Conservation (phyloP, 2,797 vertebrate species). For the Schizopygopsis malacanthus region DNA sequence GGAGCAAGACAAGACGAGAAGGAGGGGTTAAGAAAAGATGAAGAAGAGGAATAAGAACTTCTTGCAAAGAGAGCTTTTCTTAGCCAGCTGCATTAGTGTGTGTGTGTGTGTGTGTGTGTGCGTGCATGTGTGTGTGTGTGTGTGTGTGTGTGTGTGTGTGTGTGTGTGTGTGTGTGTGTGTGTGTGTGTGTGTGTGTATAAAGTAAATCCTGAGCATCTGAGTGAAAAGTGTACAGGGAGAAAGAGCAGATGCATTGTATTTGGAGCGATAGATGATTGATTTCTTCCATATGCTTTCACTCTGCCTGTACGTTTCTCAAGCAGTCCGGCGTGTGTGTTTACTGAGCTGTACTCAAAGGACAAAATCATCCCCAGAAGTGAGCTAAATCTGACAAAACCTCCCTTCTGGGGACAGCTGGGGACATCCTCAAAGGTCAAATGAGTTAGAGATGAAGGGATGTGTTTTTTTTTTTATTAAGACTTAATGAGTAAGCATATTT, state of each 20-base stretch:
- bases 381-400: slow-evolving; percentile 14
- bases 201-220: neutral
- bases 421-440: slow-evolving; percentile 1
- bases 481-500: neutral
- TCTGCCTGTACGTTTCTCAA: slow-evolving; percentile 4
- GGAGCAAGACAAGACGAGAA: slow-evolving; percentile 17
- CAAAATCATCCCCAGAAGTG: slow-evolving; percentile 7
- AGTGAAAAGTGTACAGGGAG: slow-evolving; percentile 6
- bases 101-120: neutral
- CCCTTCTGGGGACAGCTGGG: slow-evolving; percentile 2
- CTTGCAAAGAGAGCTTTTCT: neutral
- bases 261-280: slow-evolving; percentile 27
- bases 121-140: neutral
- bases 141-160: neutral
- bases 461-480: slow-evolving; percentile 10
- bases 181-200: neutral
- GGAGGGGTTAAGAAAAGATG: slow-evolving; percentile 13
- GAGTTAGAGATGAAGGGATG: neutral
- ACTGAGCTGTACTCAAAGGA: slow-evolving; percentile 2
- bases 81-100: neutral
- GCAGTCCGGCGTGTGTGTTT: slow-evolving; percentile 18
- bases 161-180: neutral
- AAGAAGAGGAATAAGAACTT: neutral
- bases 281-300: slow-evolving; percentile 21
- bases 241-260: slow-evolving; percentile 28